Evolutionary conservation across 92 coral and sea anemone species (phyloP), one percentile per base, ranked within the genome.

Genomic region (Bergia puertoricense): DNA sequence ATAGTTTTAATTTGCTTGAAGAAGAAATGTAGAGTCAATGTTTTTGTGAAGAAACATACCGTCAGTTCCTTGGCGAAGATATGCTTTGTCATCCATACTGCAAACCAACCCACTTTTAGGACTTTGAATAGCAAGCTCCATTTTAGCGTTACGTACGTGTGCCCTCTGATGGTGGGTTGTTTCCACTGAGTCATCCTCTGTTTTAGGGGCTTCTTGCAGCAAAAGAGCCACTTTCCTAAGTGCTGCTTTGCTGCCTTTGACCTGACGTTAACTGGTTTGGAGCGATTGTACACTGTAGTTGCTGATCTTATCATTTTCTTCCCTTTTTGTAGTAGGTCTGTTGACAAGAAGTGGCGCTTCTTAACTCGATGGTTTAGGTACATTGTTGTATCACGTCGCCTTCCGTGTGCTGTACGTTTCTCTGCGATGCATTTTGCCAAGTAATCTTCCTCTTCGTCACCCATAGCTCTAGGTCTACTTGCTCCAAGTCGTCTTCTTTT

Each of bases 381-480:
- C 92, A 90, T 90, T 18, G 72, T 76, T 8, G 86, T 90, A 40
- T 85, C 86, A 43, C 86, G 92, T 40, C 92, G 76, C 57, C 90
- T 90, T 8, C 92, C 90, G 51, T 86, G 90, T 3, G 92, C 66
- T 6, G 90, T 90, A 43, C 88, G 73, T 43, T 80, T 86, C 7
- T 86, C 93, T 1, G 88, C 93, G 11, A 90, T 90, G 62, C 85
- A 86, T 67, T 87, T 37, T 39, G 88, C 88, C 8, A 86, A 36
- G 57, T 51, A 90, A 18, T 87, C 40, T 76, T 90, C 85, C 4
- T 90, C 88, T 42, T 90, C 93, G 81, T 72, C 86, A 8, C 68
- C 86, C 81, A 86, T 79, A 16, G 46, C 79, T 18, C 23, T 38
- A 37, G 59, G 85, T 43, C 68, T 51, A 8, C 85, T 74, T 44